These are phyloP conservation scores for Meda fulgida DNA, from an alignment of 2,797 vertebrate species.

Conservation along the genomic window DNA sequence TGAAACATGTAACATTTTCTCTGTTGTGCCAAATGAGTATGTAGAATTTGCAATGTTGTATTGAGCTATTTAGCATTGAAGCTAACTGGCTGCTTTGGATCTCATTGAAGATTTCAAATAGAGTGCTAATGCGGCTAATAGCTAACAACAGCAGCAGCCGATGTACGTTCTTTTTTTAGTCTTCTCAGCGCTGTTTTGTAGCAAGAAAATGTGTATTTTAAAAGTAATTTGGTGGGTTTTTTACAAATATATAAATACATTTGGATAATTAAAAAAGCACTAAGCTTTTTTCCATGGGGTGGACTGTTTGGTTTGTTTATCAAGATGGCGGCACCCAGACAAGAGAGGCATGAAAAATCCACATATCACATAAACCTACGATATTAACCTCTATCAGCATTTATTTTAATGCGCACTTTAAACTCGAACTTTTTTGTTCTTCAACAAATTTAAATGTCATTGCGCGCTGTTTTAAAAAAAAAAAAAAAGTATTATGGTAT, in stretches of 20 bases:
- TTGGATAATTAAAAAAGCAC: not conserved
- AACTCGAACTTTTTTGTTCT: not conserved
- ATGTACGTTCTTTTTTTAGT: not conserved
- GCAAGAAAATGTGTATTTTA: not conserved
- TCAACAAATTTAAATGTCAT: not conserved
- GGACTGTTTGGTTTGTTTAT: conserved; percentile 61
- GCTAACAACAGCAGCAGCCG: not conserved
- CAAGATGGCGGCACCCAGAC: conserved; percentile 72
- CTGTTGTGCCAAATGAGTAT: conserved; percentile 45
- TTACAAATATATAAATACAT: not conserved
- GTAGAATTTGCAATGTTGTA: conserved; percentile 27
- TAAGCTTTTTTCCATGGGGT: not conserved
- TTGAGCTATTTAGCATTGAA: conserved; percentile 14
- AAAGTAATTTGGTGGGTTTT: not conserved
- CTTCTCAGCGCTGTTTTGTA: not conserved
- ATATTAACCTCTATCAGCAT: not conserved
- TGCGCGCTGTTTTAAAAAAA: not conserved
- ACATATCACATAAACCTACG: conserved; percentile 12
- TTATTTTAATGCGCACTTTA: not conserved
- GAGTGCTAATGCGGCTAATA: conserved; percentile 20
- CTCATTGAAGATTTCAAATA: conserved; percentile 14
- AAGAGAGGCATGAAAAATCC: conserved; percentile 62
- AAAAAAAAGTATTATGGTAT: no score
- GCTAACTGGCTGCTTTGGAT: conserved; percentile 35
- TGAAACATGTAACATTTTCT: conserved; percentile 52